Conservation (phyloP, 2,888 invertebrate species). For the Phlogophora meticulosa region DNA sequence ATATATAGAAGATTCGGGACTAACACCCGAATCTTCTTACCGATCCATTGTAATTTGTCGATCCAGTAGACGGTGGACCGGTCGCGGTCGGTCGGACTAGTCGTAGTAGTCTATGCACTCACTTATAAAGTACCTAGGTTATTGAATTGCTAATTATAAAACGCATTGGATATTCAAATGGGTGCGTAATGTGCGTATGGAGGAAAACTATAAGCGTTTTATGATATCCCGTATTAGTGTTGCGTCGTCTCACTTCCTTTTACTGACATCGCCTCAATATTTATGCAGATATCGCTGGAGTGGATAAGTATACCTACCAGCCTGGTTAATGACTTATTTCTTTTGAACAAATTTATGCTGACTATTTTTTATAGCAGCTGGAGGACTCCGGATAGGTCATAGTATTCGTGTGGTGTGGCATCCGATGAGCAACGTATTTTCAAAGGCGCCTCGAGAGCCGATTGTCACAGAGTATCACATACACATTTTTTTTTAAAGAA, state of each 20-base stretch:
- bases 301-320: slow-evolving; percentile 10
- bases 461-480: too few species aligned
- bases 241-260: slow-evolving; percentile 50
- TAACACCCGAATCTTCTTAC: too few species aligned
- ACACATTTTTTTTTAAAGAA: too few species aligned
- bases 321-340: slow-evolving; percentile 1
- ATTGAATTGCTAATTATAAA: slow-evolving; percentile 64
- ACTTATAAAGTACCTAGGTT: slow-evolving; percentile 47
- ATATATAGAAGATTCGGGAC: too few species aligned
- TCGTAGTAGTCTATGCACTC: background rate
- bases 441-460: too few species aligned
- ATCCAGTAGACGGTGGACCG: background rate
- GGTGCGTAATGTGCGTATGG: slow-evolving; percentile 50
- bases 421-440: background rate
- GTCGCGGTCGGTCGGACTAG: background rate
- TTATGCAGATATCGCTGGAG: slow-evolving; percentile 1
- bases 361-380: background rate
- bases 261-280: slow-evolving; percentile 24
- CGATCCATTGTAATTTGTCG: background rate
- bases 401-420: too few species aligned
- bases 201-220: slow-evolving; percentile 60
- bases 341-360: background rate
- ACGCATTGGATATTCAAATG: slow-evolving; percentile 67
- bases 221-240: slow-evolving; percentile 50
- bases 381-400: background rate